Base-by-base conservation (phyloP, 2,113 vertebrate genomes). In the Cepphus grylle region DNA sequence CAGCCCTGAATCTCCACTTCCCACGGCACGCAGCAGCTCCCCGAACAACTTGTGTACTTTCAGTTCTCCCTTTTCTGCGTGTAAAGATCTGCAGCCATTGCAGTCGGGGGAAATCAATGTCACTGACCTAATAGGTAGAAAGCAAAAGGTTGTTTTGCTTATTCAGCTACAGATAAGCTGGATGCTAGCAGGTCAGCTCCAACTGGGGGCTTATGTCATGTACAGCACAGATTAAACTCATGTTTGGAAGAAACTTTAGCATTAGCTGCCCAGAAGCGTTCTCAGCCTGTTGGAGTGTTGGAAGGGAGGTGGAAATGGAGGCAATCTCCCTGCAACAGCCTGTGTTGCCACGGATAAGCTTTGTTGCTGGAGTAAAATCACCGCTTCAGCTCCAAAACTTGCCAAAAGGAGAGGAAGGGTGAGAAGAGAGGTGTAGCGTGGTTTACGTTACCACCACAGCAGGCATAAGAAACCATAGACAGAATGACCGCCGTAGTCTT, bases 131-230 rank as follows among this genome's bases (percentile, higher is more conserved):
- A 95, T 18, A 96, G 95, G 95, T 91, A 96, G 94, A 93, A 88
- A 97, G 93, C 63, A 87, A 96, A 97, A 76, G 50, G 89, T 86
- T 92, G 71, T 94, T 98, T 97, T 96, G 94, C 96, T 97, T 97
- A 96, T 97, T 97, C 87, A 93, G 94, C 93, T 53, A 32, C 91
- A 67, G 50, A 86, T 50, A 63, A 90, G 62, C 73, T 71, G 27
- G 73, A 92, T 70, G 73, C 25, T 49, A 92, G 76, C 86, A 93
- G 84, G 45, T 81, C 61, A 95, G 52, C 84, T 76, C 40, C 62
- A 55, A 56, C 29, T 86, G 73, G 83, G 91, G 70, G 29, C 67
- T 93, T 95, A 32, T 87, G 92, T 94, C 87, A 49, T 94, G 95
- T 97, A 95, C 6, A 45, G 97, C 94, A 94, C 36, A 84, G 89